Evolutionary conservation across 2,113 vertebrate genomes (phyloP), one percentile per base, ranked within the genome.

Genomic region (Dicerorhinus sumatrensis): DNA sequence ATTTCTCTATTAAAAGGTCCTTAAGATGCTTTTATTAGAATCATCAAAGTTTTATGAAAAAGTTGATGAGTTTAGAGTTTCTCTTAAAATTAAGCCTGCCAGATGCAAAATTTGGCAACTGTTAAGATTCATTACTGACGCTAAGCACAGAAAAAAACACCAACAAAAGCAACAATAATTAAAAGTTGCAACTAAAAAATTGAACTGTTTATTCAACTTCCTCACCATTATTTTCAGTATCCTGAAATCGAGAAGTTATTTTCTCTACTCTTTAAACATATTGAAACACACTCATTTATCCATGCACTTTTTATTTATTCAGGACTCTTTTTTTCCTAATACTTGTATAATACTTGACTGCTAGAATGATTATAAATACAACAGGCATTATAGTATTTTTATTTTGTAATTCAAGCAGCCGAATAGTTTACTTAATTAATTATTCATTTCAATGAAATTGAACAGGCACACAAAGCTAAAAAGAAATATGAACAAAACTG

Each of bases 361-460:
- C 54, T 84, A 76, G 56, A 17, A 23, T 3, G 63, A 3, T 65
- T 96, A 82, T 80, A 96, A 98, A 94, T 65, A 83, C 14, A 91
- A 84, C n/a, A 89, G 62, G 10, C 31, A 97, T 91, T 93, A 79
- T 23, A 84, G 25, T 96, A n/a, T 95, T n/a, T 97, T 97, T 82
- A 62, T 75, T 97, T 92, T 97, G 11, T 70, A 96, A 97, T 96
- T 97, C 76, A 97, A 85, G 14, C 54, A 79, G 54, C 39, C 91
- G 75, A 97, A 56, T 48, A 87, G 81, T 98, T 98, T 98, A 91
- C 79, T 97, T 96, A 97, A 95, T 97, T 98, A 98, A 98, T 98
- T 98, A 98, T 98, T 98, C 91, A 98, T 98, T 97, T 86, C 42
- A 95, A 51, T 93, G 88, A 97, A 98, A 96, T 97, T 94, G 95